Base-by-base conservation (phyloP, 2,888 invertebrate genomes). In the Eubasilissa splendida region DNA sequence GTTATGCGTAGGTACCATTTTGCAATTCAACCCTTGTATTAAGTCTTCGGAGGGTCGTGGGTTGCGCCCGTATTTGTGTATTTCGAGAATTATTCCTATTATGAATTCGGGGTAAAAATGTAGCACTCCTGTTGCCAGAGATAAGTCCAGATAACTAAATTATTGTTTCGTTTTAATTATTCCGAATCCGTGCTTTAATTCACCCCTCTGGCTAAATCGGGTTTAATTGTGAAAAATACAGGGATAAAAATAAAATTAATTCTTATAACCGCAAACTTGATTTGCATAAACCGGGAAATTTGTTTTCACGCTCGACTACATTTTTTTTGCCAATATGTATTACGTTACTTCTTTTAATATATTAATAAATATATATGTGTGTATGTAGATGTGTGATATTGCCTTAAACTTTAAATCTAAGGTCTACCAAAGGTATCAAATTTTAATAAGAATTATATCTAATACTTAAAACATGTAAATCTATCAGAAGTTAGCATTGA, bases 161-260 rank as follows among this genome's bases (percentile, higher is more conserved):
- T 68, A 68, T 68, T 68, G 52, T 68, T 68, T 68, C 68, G 68
- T 68, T 68, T 68, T 68, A 68, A 68, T 68, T 68, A 68, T 68
- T 68, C 68, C 68, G 68, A 68, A 68, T 50, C 14, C 68, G 14
- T 12, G 68, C 12, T 68, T 50, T 68, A 52, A 68, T 68, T 68
- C 50, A 68, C 50, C 68, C 50, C 50, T 68, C n/a, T 50, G 50
- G 8, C 42, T 50, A 63, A 68, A 42, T 9, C 42, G 68, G 68
- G n/a, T 50, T 52, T 50, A 68, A 68, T 68, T 68, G 68, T 50
- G 68, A 68, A 68, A 68, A 68, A 68, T 68, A 68, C 33, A 33
- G 42, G 42, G 68, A 14, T 50, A 50, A 14, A 68, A 68, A 50
- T 9, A 50, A 52, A 42, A 42, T 14, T 68, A 68, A 68, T 68